phyloP scores from a whole-genome alignment of 64 coral and sea anemone genomes.

The Exaiptasia diaphana region DNA sequence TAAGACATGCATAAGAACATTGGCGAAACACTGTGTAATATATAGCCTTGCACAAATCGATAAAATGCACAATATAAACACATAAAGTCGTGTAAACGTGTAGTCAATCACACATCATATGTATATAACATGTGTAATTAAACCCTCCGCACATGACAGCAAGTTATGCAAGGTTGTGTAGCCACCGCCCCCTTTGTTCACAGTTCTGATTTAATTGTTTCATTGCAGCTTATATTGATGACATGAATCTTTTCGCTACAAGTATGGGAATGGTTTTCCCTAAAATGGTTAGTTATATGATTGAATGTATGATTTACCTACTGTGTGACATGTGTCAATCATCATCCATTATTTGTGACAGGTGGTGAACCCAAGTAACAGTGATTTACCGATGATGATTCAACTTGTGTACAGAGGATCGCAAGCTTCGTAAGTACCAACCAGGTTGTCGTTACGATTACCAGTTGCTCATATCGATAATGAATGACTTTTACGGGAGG shows the following conservation, averaged over 20 bases:
- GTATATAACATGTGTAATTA: too few species aligned
- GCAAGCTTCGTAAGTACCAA: constrained; percentile 48
- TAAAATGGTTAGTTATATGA: constrained; percentile 62
- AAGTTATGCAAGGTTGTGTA: background rate
- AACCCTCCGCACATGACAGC: background rate
- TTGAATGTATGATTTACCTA: too few species aligned
- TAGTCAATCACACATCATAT: too few species aligned
- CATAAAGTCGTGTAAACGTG: too few species aligned
- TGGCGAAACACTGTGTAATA: too few species aligned
- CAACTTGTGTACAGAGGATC: constrained; percentile 76
- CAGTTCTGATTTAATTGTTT: background rate
- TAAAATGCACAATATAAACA: too few species aligned
- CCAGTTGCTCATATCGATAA: too few species aligned
- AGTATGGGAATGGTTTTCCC: constrained; percentile 90
- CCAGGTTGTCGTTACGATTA: background rate
- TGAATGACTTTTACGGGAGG: too few species aligned
- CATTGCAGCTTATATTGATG: constrained; percentile 82
- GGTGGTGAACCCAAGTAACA: constrained; percentile 15
- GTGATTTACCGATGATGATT: constrained; percentile 74
- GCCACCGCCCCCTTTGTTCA: background rate
- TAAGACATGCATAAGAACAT: too few species aligned
- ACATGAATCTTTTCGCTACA: constrained; percentile 76
- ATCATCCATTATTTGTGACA: too few species aligned
- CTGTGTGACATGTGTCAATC: background rate
- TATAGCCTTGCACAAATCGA: too few species aligned